A percentile compares a stretch with the other conserved stretches of the same genome.
phyloP scores from a whole-genome alignment of 1,140 invertebrate species.

The Panagrolaimus sp. region DNA sequence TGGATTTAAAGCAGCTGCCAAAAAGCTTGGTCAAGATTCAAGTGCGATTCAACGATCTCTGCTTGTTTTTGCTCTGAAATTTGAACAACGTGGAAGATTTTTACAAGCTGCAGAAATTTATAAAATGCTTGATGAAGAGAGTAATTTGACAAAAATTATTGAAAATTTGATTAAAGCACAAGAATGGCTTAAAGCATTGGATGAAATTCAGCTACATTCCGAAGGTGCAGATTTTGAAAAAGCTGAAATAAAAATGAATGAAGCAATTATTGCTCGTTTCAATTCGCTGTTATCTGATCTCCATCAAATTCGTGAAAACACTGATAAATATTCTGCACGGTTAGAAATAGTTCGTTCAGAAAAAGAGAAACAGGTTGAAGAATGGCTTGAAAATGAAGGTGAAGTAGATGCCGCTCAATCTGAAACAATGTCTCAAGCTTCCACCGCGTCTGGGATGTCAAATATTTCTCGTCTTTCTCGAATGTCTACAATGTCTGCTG shows the following conservation, averaged over 20 bases:
- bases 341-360: slow-evolving; percentile 27
- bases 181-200: not conserved
- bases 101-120: not conserved
- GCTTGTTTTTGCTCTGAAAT: not conserved
- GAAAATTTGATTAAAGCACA: not conserved
- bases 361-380: slow-evolving; percentile 33
- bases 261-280: not conserved
- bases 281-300: not conserved
- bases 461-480: slow-evolving; percentile 30
- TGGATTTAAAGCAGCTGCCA: not conserved
- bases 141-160: not conserved
- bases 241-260: not conserved
- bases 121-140: slow-evolving; percentile 3
- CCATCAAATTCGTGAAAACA: not conserved
- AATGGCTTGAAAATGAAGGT: slow-evolving; percentile 45
- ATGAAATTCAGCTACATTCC: not conserved
- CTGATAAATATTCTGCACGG: slow-evolving; percentile 21
- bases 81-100: slow-evolving; percentile 3
- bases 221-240: no score
- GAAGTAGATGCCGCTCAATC: slow-evolving; percentile 60
- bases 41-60: not conserved
- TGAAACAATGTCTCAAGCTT: slow-evolving; percentile 74
- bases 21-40: not conserved
- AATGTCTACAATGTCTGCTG: slow-evolving; percentile 41
- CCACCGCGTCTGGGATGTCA: slow-evolving; percentile 64